Percentiles rank a stretch among this genome's conserved stretches.
These are phyloP conservation scores for Cotesia typhae DNA, from an alignment of 1,140 invertebrate genomes.

Conservation along the genomic window DNA sequence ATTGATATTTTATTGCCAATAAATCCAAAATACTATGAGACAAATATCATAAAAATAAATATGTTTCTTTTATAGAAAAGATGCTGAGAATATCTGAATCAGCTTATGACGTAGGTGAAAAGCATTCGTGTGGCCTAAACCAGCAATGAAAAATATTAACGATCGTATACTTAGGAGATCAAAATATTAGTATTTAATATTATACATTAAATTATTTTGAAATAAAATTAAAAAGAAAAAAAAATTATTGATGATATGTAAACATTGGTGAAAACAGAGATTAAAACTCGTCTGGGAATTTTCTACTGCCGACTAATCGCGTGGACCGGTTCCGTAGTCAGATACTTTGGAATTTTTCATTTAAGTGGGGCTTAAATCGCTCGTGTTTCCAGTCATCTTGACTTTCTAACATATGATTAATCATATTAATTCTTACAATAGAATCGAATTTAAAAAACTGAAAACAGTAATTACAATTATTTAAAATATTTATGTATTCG, in stretches of 20 bases:
- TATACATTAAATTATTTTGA: neutral
- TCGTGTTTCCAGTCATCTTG: slow-evolving; percentile 6
- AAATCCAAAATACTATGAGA: too few species aligned
- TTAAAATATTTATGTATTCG: too few species aligned
- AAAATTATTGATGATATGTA: slow-evolving; percentile 20
- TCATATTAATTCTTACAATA: slow-evolving; percentile 1
- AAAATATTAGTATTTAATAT: too few species aligned
- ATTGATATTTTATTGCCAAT: too few species aligned
- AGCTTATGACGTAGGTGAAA: too few species aligned
- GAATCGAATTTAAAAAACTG: neutral
- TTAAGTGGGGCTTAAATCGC: slow-evolving; percentile 26
- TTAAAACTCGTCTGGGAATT: slow-evolving; percentile 30
- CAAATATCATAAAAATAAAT: too few species aligned
- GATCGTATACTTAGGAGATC: too few species aligned
- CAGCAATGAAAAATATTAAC: too few species aligned
- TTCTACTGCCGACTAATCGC: slow-evolving; percentile 19
- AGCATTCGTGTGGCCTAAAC: too few species aligned
- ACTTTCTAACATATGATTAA: slow-evolving; percentile 12
- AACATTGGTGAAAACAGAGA: slow-evolving; percentile 7
- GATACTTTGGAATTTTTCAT: slow-evolving; percentile 30
- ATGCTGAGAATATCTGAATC: too few species aligned
- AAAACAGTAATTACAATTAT: too few species aligned
- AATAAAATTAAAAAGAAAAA: slow-evolving; percentile 17
- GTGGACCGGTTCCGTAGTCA: slow-evolving; percentile 26
- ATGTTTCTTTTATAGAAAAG: too few species aligned